These are phyloP conservation scores for Vollenhovia emeryi DNA, from an alignment of 1,140 invertebrate genomes.

Conservation along the genomic window DNA sequence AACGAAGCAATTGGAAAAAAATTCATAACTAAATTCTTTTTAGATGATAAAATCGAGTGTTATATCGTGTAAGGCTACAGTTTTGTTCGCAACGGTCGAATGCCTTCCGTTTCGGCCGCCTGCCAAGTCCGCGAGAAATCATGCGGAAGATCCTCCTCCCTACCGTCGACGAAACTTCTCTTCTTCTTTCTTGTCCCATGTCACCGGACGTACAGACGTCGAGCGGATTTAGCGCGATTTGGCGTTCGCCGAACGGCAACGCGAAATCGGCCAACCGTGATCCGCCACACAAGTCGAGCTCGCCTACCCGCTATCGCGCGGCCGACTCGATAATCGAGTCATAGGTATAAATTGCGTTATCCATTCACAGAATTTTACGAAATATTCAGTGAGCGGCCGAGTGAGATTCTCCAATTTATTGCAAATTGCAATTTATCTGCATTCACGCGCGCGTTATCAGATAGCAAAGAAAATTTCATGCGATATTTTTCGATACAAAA, in stretches of 20 bases:
- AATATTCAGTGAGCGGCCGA: slow-evolving; percentile 4
- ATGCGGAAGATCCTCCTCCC: slow-evolving; percentile 55
- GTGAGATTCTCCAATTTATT: not conserved
- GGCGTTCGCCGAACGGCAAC: slow-evolving; percentile 60
- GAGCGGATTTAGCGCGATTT: slow-evolving; percentile 29
- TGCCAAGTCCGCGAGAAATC: slow-evolving; percentile 55
- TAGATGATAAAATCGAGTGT: slow-evolving; percentile 41
- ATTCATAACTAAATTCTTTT: not conserved
- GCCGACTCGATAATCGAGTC: slow-evolving; percentile 36
- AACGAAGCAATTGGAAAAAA: not conserved
- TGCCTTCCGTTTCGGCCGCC: slow-evolving; percentile 58
- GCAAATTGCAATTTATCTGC: slow-evolving; percentile 21
- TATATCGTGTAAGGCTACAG: slow-evolving; percentile 28
- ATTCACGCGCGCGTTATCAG: not conserved
- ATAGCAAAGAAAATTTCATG: not conserved
- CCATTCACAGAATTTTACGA: slow-evolving; percentile 2
- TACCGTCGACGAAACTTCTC: slow-evolving; percentile 55
- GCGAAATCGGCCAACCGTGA: slow-evolving; percentile 62
- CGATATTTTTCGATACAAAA: slow-evolving; percentile 1
- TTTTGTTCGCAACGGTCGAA: slow-evolving; percentile 41
- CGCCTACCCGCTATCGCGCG: not conserved
- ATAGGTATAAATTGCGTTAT: slow-evolving; percentile 4
- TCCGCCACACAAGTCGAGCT: slow-evolving; percentile 56
- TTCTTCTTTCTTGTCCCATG: slow-evolving; percentile 58
- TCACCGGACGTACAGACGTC: slow-evolving; percentile 51